phyloP scores from a whole-genome alignment of 2,888 invertebrate genomes.

The Tromatobia lineatoria region DNA sequence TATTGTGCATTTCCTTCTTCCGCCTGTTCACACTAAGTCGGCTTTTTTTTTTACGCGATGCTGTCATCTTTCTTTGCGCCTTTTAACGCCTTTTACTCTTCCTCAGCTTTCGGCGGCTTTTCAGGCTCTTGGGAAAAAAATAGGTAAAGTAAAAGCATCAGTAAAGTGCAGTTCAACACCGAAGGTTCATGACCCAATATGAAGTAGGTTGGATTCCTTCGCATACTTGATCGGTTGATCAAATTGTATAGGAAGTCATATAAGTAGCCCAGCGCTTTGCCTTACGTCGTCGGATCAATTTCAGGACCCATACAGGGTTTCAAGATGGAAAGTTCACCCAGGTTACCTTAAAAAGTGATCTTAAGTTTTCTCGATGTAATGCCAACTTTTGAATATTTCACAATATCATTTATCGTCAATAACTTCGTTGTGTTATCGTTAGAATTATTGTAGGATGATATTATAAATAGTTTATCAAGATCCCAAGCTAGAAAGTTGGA shows the following conservation, averaged over 20 bases:
- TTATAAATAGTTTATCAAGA: too few species aligned
- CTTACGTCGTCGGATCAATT: not conserved
- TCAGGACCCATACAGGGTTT: too few species aligned
- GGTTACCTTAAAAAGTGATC: too few species aligned
- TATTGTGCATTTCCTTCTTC: conserved; percentile 47
- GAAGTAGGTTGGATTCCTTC: not conserved
- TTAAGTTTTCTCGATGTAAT: too few species aligned
- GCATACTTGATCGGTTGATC: not conserved
- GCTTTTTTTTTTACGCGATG: not conserved
- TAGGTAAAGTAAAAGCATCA: not conserved
- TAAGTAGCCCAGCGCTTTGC: not conserved
- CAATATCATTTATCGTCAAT: too few species aligned
- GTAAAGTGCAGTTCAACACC: not conserved
- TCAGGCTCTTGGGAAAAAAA: not conserved
- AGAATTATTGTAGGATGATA: too few species aligned
- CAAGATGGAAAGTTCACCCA: too few species aligned
- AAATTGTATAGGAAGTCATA: not conserved
- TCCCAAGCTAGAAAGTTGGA: too few species aligned
- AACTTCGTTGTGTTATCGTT: too few species aligned
- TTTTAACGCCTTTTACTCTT: conserved; percentile 11
- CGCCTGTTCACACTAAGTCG: conserved; percentile 9
- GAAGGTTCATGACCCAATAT: not conserved
- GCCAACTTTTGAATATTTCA: too few species aligned
- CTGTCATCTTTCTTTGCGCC: not conserved
- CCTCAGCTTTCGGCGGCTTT: not conserved